phyloP scores from a whole-genome alignment of 1,140 invertebrate species.

The Hyphantria cunea region DNA sequence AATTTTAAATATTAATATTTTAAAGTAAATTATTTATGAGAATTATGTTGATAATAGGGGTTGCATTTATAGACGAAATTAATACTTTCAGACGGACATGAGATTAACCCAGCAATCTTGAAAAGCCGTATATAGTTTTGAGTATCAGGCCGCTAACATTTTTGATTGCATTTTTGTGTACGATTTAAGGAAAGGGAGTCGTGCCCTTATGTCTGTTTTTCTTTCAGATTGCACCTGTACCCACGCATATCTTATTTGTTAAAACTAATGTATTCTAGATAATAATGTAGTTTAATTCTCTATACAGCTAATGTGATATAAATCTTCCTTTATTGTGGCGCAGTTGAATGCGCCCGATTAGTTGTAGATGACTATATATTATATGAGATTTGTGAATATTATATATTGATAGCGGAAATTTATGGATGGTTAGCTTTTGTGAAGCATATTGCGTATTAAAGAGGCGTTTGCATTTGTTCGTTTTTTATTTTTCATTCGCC shows the following conservation, averaged over 20 bases:
- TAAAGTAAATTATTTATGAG: too few relatives aligned
- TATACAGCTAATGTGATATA: constrained; percentile 51
- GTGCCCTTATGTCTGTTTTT: too few relatives aligned
- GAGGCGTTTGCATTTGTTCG: constrained; percentile 57
- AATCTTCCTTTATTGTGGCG: constrained; percentile 30
- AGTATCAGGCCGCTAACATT: too few relatives aligned
- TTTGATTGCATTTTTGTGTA: too few relatives aligned
- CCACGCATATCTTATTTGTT: constrained; percentile 14
- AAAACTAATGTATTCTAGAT: constrained; percentile 33
- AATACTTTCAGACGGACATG: too few relatives aligned
- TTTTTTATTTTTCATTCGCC: constrained; percentile 53
- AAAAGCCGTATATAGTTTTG: too few relatives aligned
- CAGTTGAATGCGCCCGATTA: constrained; percentile 24
- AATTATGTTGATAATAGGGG: too few relatives aligned
- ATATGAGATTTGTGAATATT: constrained; percentile 51
- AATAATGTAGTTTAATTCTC: constrained; percentile 17
- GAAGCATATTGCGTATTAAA: constrained; percentile 75
- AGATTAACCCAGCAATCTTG: too few relatives aligned
- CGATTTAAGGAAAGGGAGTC: too few relatives aligned
- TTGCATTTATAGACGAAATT: too few relatives aligned
- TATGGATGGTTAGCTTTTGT: constrained; percentile 74
- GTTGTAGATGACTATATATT: constrained; percentile 18
- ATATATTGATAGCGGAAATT: constrained; percentile 62
- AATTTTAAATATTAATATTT: too few relatives aligned
- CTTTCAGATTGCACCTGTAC: too few relatives aligned